Conservation (phyloP, 2,113 vertebrate species). For the Deroptyus accipitrinus region DNA sequence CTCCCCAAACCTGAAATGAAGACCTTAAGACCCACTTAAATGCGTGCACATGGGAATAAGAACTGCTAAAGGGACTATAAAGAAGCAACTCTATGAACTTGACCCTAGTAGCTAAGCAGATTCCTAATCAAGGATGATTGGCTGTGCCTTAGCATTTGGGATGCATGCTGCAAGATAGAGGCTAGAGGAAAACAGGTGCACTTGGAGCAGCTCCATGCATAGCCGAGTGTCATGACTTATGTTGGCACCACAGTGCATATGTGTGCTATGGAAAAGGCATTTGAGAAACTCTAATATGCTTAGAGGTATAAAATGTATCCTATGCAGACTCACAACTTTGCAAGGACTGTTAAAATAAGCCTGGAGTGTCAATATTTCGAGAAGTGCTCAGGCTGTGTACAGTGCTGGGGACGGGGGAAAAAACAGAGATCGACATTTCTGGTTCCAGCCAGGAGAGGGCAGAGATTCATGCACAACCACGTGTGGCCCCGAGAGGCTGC, state of each 20-base stretch:
- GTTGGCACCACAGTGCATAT: rapidly evolving
- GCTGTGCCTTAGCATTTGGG: background rate
- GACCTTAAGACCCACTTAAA: background rate
- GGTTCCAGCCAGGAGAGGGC: conserved; percentile 44
- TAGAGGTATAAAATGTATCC: too few species aligned
- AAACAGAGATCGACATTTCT: background rate
- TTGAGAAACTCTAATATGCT: background rate
- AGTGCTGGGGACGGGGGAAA: rapidly evolving
- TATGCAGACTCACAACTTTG: too few species aligned
- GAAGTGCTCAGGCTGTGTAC: rapidly evolving
- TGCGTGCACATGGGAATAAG: background rate
- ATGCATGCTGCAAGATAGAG: background rate
- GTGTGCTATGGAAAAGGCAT: background rate
- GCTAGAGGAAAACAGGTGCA: background rate
- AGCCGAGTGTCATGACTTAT: background rate
- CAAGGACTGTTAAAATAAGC: background rate
- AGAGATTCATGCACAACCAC: background rate
- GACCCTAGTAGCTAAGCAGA: background rate
- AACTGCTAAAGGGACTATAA: background rate
- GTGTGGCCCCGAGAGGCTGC: background rate
- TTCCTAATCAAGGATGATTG: background rate
- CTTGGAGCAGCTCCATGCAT: background rate
- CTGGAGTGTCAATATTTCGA: rapidly evolving
- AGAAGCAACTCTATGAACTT: background rate
- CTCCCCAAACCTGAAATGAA: background rate